A percentile compares a stretch with the other conserved stretches of the same genome.
Evolutionary conservation across 2,888 invertebrate species (phyloP).

Genomic region (Thyatira batis): DNA sequence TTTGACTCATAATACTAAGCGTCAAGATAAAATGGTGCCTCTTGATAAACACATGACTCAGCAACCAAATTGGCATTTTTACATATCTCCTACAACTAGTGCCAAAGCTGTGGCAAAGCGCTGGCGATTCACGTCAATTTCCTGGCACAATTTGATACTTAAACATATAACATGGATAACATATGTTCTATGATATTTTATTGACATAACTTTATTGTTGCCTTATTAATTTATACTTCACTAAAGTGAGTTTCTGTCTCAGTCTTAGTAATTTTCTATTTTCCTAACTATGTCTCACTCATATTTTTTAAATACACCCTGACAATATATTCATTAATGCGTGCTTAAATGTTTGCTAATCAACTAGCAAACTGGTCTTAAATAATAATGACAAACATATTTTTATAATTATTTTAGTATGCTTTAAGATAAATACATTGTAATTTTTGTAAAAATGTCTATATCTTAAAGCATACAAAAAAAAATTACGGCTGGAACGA

Average conservation of each 20-base stretch:
- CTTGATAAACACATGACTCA: background rate
- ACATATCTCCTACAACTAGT: background rate
- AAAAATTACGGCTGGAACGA: too few relatives aligned
- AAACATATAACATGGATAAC: constrained; percentile 2
- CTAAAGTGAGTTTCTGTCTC: background rate
- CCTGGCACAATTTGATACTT: constrained; percentile 6
- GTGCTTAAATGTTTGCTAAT: too few relatives aligned
- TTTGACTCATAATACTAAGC: background rate
- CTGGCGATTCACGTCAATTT: constrained; percentile 1
- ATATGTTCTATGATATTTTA: constrained; percentile 2
- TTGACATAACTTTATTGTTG: constrained; percentile 3
- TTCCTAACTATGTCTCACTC: too few relatives aligned
- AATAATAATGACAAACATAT: too few relatives aligned
- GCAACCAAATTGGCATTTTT: background rate
- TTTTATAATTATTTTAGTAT: too few relatives aligned
- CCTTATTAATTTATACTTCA: background rate
- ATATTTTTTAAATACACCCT: too few relatives aligned
- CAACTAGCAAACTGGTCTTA: too few relatives aligned
- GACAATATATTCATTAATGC: too few relatives aligned
- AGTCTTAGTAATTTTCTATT: too few relatives aligned
- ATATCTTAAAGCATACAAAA: too few relatives aligned
- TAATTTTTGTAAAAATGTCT: too few relatives aligned
- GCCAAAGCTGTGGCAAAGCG: constrained; percentile 1
- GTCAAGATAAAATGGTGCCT: constrained; percentile 2
- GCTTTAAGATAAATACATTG: too few relatives aligned